Conservation (phyloP, 1,140 invertebrate species). For the Chironomus striatipennis region DNA sequence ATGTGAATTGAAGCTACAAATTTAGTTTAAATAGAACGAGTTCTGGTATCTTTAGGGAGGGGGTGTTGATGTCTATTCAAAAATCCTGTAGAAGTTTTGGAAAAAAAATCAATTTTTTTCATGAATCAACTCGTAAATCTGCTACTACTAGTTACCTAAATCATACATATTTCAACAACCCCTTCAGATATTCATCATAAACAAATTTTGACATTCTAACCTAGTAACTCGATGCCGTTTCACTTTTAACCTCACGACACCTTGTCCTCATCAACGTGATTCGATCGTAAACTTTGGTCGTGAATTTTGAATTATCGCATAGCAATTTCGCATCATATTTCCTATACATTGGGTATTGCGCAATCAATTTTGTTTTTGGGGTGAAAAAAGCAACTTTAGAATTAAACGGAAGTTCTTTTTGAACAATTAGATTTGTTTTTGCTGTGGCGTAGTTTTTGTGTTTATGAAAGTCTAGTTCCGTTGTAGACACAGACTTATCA, state of each 20-base stretch:
- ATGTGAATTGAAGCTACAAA: no score
- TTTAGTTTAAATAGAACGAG: no score
- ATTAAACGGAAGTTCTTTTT: slow-evolving; percentile 9
- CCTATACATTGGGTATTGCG: not conserved
- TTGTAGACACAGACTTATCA: not conserved
- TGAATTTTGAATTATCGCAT: not conserved
- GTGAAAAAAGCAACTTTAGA: not conserved
- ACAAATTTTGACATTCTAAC: no score
- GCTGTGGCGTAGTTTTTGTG: not conserved
- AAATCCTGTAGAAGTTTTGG: no score
- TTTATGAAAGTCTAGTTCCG: not conserved
- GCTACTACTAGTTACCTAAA: no score
- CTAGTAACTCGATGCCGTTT: not conserved
- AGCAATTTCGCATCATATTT: not conserved
- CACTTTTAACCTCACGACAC: not conserved
- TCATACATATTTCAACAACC: no score
- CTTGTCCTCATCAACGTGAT: not conserved
- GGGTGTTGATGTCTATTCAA: no score
- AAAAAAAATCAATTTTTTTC: no score
- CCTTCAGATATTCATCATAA: no score
- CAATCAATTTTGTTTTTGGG: not conserved
- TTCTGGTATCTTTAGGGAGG: no score
- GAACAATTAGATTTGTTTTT: not conserved
- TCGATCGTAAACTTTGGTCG: not conserved
- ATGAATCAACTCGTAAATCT: no score